Evolutionary conservation across 2,113 vertebrate species (phyloP).

Genomic region (Erythrolamprus reginae): DNA sequence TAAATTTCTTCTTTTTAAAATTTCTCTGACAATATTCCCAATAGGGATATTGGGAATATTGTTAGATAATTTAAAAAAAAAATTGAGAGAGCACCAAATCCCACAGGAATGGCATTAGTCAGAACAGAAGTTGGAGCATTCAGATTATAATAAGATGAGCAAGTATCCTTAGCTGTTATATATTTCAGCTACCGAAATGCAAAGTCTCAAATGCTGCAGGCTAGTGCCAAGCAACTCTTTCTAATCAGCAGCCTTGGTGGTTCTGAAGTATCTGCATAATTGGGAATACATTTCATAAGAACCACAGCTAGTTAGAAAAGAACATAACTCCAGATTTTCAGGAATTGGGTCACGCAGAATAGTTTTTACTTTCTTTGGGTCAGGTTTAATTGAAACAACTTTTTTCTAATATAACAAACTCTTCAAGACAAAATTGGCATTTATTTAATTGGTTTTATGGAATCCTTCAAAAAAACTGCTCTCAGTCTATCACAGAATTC

Average conservation of each 20-base stretch:
- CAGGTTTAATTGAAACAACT: background rate
- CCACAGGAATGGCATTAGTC: background rate
- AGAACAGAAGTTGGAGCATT: background rate
- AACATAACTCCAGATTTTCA: background rate
- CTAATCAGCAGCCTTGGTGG: background rate
- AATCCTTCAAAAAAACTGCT: background rate
- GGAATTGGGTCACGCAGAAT: background rate
- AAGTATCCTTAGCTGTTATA: background rate
- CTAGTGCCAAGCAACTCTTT: background rate
- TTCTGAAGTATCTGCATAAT: background rate
- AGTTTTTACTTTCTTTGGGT: background rate
- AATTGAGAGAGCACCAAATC: background rate
- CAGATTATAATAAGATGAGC: background rate
- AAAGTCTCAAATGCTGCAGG: background rate
- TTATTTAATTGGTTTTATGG: background rate
- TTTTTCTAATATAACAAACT: background rate
- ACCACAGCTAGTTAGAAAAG: background rate
- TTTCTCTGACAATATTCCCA: too few species aligned
- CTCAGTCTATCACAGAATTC: background rate
- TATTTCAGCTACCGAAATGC: background rate
- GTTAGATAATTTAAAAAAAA: too few species aligned
- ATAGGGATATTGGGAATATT: too few species aligned
- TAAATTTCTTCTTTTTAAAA: too few species aligned
- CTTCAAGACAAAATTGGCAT: background rate
- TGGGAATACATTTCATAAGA: background rate